Evolutionary conservation across 1,140 invertebrate genomes (phyloP).

Genomic region (Ceratina australensis): DNA sequence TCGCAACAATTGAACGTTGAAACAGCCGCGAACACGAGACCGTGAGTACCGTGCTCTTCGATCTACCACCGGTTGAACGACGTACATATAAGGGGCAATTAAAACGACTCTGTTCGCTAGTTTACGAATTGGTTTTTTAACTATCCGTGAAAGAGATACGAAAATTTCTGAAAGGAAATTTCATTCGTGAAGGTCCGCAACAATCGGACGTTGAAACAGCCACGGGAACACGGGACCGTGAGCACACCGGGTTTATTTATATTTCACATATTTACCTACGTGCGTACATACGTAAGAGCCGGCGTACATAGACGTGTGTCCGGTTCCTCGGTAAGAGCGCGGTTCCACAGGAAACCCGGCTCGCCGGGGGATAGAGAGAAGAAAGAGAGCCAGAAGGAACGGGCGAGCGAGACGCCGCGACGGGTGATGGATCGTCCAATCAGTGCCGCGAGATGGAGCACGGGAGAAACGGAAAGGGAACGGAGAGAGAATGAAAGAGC

Average conservation of each 20-base stretch:
- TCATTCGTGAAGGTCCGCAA: not conserved
- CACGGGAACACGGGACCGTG: not conserved
- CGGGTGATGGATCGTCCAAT: constrained; percentile 81
- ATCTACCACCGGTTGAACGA: too few relatives aligned
- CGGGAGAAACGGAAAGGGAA: constrained; percentile 64
- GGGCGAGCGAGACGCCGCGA: constrained; percentile 62
- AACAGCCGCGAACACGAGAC: not conserved
- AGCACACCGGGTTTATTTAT: constrained; percentile 1
- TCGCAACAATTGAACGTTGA: not conserved
- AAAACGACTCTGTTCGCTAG: too few relatives aligned
- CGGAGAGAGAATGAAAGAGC: constrained; percentile 45
- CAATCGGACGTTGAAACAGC: not conserved
- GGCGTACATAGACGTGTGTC: constrained; percentile 55
- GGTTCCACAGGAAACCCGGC: constrained; percentile 51
- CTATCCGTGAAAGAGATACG: not conserved
- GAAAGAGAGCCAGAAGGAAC: constrained; percentile 49
- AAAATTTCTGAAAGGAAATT: not conserved
- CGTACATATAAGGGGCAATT: too few relatives aligned
- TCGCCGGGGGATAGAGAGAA: constrained; percentile 52
- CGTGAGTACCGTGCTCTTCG: too few relatives aligned
- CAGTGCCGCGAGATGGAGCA: constrained; percentile 80
- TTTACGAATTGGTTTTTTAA: too few relatives aligned
- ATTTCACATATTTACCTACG: not conserved
- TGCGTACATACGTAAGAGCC: not conserved
- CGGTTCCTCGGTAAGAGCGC: constrained; percentile 59